Conservation (phyloP, 2,888 invertebrate genomes). For the Agriopis aurantiaria region DNA sequence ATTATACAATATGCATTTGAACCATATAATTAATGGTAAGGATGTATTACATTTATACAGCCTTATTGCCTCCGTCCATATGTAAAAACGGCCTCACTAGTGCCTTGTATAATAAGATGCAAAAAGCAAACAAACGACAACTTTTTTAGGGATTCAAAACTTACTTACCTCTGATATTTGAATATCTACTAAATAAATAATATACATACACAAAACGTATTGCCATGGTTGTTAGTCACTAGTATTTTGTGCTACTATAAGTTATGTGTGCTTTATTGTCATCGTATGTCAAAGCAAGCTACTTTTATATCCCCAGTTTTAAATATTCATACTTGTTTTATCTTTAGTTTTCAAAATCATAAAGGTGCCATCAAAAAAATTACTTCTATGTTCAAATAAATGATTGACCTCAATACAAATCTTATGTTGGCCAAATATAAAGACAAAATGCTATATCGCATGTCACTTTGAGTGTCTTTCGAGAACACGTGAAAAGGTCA, state of each 20-base stretch:
- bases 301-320: not conserved
- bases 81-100: constrained; percentile 35
- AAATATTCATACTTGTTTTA: not conserved
- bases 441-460: not conserved
- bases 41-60: constrained; percentile 43
- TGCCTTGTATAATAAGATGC: constrained; percentile 26
- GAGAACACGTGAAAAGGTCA: not conserved
- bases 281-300: not conserved
- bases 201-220: constrained; percentile 46
- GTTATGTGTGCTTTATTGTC: constrained; percentile 53
- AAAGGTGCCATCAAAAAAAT: not conserved
- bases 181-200: constrained; percentile 7
- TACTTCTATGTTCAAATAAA: not conserved
- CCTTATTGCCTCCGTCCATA: constrained; percentile 79
- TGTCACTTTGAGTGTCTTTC: not conserved
- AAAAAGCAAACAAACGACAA: not conserved
- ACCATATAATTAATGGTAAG: constrained; percentile 9
- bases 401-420: not conserved
- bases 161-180: constrained; percentile 22
- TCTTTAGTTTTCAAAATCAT: not conserved
- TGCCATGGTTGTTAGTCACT: constrained; percentile 80
- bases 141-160: not conserved
- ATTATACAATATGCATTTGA: constrained; percentile 6
- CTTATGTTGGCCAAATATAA: not conserved
- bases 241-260: constrained; percentile 70